A percentile compares a stretch with the other conserved stretches of the same genome.
Evolutionary conservation across 1,140 invertebrate genomes (phyloP).

Genomic region (Danaus plexippus): DNA sequence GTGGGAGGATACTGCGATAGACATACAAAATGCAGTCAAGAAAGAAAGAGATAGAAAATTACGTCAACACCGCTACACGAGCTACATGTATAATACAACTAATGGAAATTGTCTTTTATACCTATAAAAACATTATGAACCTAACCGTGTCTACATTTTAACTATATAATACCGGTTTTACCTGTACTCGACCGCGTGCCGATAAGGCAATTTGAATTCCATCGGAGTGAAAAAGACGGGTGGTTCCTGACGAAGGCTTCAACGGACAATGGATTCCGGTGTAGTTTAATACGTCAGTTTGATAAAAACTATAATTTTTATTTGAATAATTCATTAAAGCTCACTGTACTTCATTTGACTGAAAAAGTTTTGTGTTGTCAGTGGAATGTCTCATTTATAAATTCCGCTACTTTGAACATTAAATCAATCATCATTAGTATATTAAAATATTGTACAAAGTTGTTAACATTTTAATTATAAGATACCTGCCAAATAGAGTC

Average conservation of each 20-base stretch:
- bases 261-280: constrained; percentile 22
- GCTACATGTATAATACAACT: constrained; percentile 53
- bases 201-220: constrained; percentile 67
- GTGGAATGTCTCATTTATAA: too few relatives aligned
- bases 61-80: constrained; percentile 44
- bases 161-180: constrained; percentile 60
- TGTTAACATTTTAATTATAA: constrained; percentile 12
- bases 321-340: constrained; percentile 64
- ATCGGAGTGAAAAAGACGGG: constrained; percentile 61
- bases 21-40: constrained; percentile 29
- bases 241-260: constrained; percentile 46
- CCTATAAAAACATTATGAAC: constrained; percentile 33
- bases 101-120: constrained; percentile 47
- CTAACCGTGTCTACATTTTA: constrained; percentile 35
- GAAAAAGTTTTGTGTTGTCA: neutral
- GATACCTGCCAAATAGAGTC: constrained; percentile 15
- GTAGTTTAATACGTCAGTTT: constrained; percentile 25
- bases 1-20: constrained; percentile 51
- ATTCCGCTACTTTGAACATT: too few relatives aligned
- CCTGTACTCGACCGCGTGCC: constrained; percentile 51
- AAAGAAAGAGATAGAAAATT: constrained; percentile 34
- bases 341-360: constrained; percentile 24
- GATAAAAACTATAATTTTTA: constrained; percentile 55
- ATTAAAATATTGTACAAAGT: neutral
- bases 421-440: too few relatives aligned